Conservation (phyloP, 2,888 invertebrate genomes). For the Troides helena region DNA sequence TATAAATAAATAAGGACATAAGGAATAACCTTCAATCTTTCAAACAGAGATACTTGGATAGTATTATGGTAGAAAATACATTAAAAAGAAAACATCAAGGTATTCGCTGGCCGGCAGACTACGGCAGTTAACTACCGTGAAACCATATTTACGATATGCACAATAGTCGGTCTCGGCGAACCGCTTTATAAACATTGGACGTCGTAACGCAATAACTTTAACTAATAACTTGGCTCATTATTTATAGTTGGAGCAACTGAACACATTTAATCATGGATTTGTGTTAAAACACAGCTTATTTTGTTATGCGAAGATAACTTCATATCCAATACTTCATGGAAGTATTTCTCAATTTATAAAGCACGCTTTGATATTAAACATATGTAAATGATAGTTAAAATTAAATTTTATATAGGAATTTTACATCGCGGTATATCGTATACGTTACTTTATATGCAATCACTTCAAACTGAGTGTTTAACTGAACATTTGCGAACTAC, state of each 20-base stretch:
- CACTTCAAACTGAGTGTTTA: constrained; percentile 22
- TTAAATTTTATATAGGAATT: neutral
- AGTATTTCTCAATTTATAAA: too few relatives aligned
- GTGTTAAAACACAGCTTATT: constrained; percentile 11
- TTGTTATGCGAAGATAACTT: neutral
- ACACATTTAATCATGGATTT: constrained; percentile 19
- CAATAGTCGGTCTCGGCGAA: constrained; percentile 24
- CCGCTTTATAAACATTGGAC: constrained; percentile 28
- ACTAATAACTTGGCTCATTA: constrained; percentile 29
- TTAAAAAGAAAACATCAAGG: neutral
- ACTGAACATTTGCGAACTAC: constrained; percentile 29
- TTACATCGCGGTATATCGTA: constrained; percentile 5
- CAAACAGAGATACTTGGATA: neutral
- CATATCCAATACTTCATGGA: too few relatives aligned
- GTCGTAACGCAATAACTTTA: constrained; percentile 21
- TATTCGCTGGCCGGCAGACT: constrained; percentile 4
- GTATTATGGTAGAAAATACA: constrained; percentile 1
- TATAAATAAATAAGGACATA: neutral
- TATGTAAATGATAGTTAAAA: neutral
- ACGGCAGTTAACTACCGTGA: constrained; percentile 15
- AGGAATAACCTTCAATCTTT: neutral
- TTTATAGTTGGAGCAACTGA: constrained; percentile 14
- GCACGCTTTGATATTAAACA: too few relatives aligned
- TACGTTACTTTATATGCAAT: constrained; percentile 12
- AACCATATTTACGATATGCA: constrained; percentile 30